Conservation (phyloP, 2,797 vertebrate genomes). For the Sitta carolinensis region DNA sequence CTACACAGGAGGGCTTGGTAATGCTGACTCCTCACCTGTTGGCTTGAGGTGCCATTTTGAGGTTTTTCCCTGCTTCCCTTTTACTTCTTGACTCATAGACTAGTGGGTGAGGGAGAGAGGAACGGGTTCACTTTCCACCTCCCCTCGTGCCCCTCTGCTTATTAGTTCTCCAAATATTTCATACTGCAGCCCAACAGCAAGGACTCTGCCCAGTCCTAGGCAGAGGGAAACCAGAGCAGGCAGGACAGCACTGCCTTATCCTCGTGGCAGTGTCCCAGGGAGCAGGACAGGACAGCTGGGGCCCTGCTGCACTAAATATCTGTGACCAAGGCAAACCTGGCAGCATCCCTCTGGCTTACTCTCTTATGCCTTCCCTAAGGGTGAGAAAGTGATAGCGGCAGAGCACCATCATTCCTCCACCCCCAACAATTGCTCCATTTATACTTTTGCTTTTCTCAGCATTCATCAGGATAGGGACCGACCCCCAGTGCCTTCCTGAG, state of each 20-base stretch:
- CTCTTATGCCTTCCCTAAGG: neutral
- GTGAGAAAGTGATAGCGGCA: accelerated
- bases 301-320: neutral
- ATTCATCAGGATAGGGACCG: neutral
- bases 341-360: neutral
- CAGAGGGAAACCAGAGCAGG: neutral
- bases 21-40: neutral
- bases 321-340: neutral
- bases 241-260: neutral
- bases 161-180: conserved; percentile 52
- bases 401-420: neutral
- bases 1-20: neutral
- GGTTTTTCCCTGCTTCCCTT: neutral
- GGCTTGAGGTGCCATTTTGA: neutral
- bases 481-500: neutral
- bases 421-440: neutral
- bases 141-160: conserved; percentile 49
- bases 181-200: neutral
- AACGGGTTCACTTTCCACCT: neutral
- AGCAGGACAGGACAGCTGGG: neutral
- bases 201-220: neutral
- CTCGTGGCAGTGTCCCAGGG: neutral
- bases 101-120: neutral
- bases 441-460: neutral
- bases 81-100: neutral